These are phyloP conservation scores for Tetragnatha versicolor DNA, from an alignment of 1,140 invertebrate species.

Conservation along the genomic window DNA sequence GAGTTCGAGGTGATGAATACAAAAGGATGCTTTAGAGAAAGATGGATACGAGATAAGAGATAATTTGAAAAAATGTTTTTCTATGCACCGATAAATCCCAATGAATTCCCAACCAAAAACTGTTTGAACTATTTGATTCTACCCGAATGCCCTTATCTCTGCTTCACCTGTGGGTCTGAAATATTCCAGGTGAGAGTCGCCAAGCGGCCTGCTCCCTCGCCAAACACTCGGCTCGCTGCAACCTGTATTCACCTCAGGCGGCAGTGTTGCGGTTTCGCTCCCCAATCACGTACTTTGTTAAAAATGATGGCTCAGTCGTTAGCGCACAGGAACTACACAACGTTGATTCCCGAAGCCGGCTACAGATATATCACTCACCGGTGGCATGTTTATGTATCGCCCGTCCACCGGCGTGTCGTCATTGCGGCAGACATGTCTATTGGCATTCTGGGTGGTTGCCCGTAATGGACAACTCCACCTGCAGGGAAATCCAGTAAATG, in stretches of 20 bases:
- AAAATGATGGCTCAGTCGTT: constrained; percentile 55
- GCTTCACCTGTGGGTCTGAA: no score
- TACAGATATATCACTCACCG: constrained; percentile 52
- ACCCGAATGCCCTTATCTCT: no score
- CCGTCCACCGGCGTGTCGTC: constrained; percentile 37
- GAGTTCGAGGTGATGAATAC: no score
- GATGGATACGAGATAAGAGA: no score
- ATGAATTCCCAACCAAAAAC: no score
- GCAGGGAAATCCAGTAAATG: constrained; percentile 47
- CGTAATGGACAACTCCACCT: constrained; percentile 53
- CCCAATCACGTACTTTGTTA: constrained; percentile 55
- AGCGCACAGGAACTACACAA: constrained; percentile 54
- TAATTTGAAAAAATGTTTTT: no score
- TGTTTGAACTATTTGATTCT: no score
- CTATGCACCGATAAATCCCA: no score
- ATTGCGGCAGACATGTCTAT: constrained; percentile 51
- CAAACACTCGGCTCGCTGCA: constrained; percentile 6
- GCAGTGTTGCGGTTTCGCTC: constrained; percentile 53
- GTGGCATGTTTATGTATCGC: constrained; percentile 54
- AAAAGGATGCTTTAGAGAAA: no score
- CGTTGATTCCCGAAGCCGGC: constrained; percentile 38
- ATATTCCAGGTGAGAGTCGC: background rate
- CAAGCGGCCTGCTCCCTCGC: constrained; percentile 4
- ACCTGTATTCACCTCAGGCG: constrained; percentile 49
- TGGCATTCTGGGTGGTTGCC: constrained; percentile 35